Evolutionary conservation across 1,140 invertebrate genomes (phyloP), one percentile per base, ranked within the genome.

Genomic region (Zaprionus tsacasi): DNA sequence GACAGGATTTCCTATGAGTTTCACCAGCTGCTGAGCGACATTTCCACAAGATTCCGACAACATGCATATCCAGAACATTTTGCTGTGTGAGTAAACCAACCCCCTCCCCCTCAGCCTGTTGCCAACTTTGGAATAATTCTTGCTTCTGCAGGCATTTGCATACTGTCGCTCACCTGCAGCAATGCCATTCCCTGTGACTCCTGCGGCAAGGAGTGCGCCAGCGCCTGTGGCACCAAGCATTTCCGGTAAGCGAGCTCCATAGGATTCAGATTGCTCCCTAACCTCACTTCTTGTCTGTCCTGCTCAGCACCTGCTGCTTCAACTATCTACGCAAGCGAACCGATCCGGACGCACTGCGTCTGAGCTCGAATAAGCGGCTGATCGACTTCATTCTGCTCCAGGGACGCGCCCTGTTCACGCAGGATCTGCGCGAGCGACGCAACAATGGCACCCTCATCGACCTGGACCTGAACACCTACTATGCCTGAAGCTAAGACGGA

Each of bases 141-240:
- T 17, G 30, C 0, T 13, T 25, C 15, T 8, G 0, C 5, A 89
- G 86, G 79, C 70, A 72, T 90, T 7, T 86, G 86, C 67, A 27
- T 81, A 10, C 55, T 90, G 68, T 86, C 40, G 64, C 43, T 85
- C 11, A 11, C 74, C 25, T 77, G 38, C 38, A 73, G 55, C 6
- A 71, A 76, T 50, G 92, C 93, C n/a, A 74, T 94, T 17, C 93
- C 93, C 3, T 94, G 94, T 36, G 93, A 94, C 64, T 94, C 94
- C 3, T 94, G 94, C 54, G 94, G 94, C 10, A 93, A 93, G 59
- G 94, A 94, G 68, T 94, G 94, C 69, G 91, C 93, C 40, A 92
- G 92, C 21, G 93, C 93, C 1, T 94, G 94, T 52, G 94, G 94
- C n/a, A 94, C 94, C 0, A 92, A 94, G 27, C 93, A 94, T 59